Base-by-base conservation (phyloP, 1,140 invertebrate genomes). In the Thaumatotibia leucotreta region DNA sequence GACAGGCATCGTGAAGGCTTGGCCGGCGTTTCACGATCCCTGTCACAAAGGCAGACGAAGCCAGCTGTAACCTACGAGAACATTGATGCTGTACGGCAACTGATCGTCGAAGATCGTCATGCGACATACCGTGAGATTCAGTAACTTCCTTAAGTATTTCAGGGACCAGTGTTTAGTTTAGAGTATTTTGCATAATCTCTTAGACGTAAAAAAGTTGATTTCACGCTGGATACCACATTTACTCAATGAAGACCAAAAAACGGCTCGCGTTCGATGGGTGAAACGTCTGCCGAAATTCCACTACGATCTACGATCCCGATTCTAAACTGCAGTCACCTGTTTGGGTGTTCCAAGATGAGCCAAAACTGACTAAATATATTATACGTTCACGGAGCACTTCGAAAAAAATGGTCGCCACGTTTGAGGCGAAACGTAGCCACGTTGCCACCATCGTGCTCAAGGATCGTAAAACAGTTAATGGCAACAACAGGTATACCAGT, bases 291-390 rank as follows among this genome's bases (percentile, higher is more conserved):
- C 2, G 11, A 14, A 14, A 49, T 49, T 49, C 20, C 2, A 14
- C n/a, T 10, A 10, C 2, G 27, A 31, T 32, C 14, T 73, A 69
- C 61, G 64, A 69, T 23, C 64, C 64, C 5, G 68, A 69, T 67
- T 67, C 11, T 58, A 69, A 67, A 62, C 58, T 64, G 32, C 67
- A 66, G 39, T 67, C 68, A 45, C 76, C 92, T 20, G 64, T 69
- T 20, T 68, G 66, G 66, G 67, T 80, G 61, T 82, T 85, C 45
- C 76, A 82, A 82, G 69, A 79, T 52, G 77, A 85, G 67, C 67
- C 68, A 68, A 83, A 84, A 63, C 74, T 75, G 76, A 82, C 74
- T 66, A 83, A 80, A 78, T n/a, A n/a, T n/a, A 72, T 81, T 72
- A 67, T 77, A 79, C 72, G 74, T 52, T 35, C 52, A 67, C 35